phyloP scores from a whole-genome alignment of 2,797 vertebrate species.

The Cercopithecus hamlyni region DNA sequence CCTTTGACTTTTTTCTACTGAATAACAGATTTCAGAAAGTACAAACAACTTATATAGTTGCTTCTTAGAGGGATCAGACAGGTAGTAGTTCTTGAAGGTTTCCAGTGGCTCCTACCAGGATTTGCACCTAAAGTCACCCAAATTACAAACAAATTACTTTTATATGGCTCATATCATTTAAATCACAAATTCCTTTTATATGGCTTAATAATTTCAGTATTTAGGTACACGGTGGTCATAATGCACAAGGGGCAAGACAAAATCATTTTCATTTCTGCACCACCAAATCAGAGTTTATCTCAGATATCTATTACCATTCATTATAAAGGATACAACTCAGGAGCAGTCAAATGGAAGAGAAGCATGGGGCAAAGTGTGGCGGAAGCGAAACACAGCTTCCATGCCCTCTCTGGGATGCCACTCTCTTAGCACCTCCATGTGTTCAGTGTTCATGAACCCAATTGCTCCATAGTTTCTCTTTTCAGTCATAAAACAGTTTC shows the following conservation, averaged over 20 bases:
- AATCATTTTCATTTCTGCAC: conserved; percentile 87
- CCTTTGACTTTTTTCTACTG: conserved; percentile 87
- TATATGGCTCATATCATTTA: too few relatives aligned
- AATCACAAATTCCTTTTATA: conserved; percentile 83
- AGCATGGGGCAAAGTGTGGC: background rate
- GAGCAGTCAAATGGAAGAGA: background rate
- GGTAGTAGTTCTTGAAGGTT: conserved; percentile 92
- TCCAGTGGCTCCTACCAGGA: conserved; percentile 88
- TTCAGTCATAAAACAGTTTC: background rate
- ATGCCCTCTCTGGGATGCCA: background rate
- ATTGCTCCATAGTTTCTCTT: background rate
- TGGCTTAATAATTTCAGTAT: conserved; percentile 87
- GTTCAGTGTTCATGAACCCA: background rate
- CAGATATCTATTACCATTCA: conserved; percentile 85
- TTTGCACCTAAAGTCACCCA: background rate
- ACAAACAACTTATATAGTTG: conserved; percentile 88
- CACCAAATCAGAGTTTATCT: conserved; percentile 92
- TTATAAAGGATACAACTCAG: background rate
- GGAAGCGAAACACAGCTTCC: background rate
- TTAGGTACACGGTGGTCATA: conserved; percentile 93
- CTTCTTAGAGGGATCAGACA: conserved; percentile 88
- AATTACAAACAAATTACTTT: background rate
- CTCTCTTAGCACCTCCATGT: too few relatives aligned
- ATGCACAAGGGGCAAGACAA: conserved; percentile 93
- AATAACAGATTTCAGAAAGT: conserved; percentile 91